phyloP scores from a whole-genome alignment of 1,140 invertebrate genomes.

The Euwallacea fornicatus region DNA sequence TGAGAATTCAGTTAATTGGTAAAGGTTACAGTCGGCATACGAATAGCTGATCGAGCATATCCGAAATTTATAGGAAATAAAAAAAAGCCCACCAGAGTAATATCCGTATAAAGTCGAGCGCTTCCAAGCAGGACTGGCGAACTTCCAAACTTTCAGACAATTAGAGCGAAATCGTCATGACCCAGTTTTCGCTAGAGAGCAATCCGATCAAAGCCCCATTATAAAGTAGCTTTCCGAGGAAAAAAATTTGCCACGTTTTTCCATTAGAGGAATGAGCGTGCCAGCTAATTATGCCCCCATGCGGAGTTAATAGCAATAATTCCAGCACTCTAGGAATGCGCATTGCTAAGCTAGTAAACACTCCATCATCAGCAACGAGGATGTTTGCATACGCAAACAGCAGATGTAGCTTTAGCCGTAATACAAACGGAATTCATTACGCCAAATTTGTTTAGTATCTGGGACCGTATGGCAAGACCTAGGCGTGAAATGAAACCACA shows the following conservation, averaged over 20 bases:
- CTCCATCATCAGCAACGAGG: neutral
- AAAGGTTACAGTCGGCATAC: too few species aligned
- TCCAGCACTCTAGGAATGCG: too few species aligned
- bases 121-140: neutral
- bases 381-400: neutral
- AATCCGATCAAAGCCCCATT: neutral
- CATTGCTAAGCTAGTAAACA: too few species aligned
- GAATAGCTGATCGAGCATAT: too few species aligned
- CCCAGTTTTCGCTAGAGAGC: neutral
- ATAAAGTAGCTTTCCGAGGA: neutral
- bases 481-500: neutral
- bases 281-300: too few species aligned
- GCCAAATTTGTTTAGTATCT: neutral
- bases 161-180: constrained; percentile 1
- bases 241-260: too few species aligned
- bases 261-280: too few species aligned
- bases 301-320: too few species aligned
- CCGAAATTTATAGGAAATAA: too few species aligned
- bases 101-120: too few species aligned
- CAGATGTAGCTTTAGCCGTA: neutral
- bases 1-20: too few species aligned
- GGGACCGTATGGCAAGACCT: neutral
- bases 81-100: too few species aligned
- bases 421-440: constrained; percentile 1
- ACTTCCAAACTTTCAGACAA: neutral